These are phyloP conservation scores for Epizoanthus ramosus DNA, from an alignment of 92 coral and sea anemone species.

Conservation along the genomic window DNA sequence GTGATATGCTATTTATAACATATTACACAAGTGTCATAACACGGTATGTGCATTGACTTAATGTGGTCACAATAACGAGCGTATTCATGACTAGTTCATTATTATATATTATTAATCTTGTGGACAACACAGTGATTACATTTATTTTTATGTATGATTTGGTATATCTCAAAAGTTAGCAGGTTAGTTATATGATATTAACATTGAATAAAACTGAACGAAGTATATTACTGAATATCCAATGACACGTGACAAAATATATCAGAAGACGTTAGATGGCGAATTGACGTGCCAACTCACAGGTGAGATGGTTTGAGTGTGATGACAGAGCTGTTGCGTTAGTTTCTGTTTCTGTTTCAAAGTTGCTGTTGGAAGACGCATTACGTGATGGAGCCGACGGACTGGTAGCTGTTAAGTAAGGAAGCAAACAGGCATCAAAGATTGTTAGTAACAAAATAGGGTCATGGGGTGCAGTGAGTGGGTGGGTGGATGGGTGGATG, in stretches of 20 bases:
- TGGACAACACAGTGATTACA: background rate
- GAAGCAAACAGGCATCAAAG: background rate
- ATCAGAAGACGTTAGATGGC: background rate
- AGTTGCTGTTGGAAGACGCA: conserved; percentile 13
- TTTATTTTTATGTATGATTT: background rate
- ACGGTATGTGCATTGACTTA: background rate
- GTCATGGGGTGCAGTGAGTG: no score
- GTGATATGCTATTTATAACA: background rate
- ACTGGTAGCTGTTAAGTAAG: conserved; percentile 7
- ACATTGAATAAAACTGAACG: background rate
- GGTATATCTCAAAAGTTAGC: background rate
- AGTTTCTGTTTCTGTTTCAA: no score
- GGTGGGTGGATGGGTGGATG: no score
- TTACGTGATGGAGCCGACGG: background rate
- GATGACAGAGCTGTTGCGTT: background rate
- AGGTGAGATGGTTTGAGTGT: background rate
- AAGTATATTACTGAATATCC: background rate
- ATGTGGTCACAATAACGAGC: background rate
- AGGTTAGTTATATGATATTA: background rate
- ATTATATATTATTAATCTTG: background rate
- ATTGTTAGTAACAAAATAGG: background rate
- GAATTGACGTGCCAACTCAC: conserved; percentile 9
- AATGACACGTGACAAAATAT: background rate
- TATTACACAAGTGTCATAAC: background rate
- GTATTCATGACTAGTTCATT: background rate